Conservation (phyloP, 2,888 invertebrate genomes). For the Drosophila peninsularis region DNA sequence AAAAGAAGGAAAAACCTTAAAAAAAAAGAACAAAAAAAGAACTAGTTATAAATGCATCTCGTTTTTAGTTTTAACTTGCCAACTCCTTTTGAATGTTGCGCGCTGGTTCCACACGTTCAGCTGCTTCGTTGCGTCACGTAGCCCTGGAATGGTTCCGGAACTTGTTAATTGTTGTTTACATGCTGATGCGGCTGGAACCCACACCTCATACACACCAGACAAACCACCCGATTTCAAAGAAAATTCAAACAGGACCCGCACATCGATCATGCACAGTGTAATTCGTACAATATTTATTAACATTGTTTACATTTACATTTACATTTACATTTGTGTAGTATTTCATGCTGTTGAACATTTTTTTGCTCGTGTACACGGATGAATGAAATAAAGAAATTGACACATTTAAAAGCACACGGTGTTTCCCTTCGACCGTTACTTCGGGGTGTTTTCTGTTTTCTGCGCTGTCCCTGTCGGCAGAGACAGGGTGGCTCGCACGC, state of each 20-base stretch:
- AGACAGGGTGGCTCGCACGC: slow-evolving; percentile 24
- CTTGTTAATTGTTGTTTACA: slow-evolving; percentile 72
- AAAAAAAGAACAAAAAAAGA: slow-evolving; percentile 9
- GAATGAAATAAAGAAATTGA: slow-evolving; percentile 75
- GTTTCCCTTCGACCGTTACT: slow-evolving; percentile 20
- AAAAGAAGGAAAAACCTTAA: not conserved
- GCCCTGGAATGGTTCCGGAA: slow-evolving; percentile 68
- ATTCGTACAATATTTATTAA: slow-evolving; percentile 74
- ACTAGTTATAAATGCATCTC: slow-evolving; percentile 60
- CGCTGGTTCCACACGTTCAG: slow-evolving; percentile 39
- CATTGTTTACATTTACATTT: slow-evolving; percentile 62
- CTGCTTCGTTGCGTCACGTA: slow-evolving; percentile 37
- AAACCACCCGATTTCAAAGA: slow-evolving; percentile 27
- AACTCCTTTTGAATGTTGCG: slow-evolving; percentile 63
- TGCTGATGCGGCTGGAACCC: slow-evolving; percentile 61
- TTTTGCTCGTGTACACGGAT: slow-evolving; percentile 64
- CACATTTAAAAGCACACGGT: slow-evolving; percentile 54
- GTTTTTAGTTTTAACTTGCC: slow-evolving; percentile 82
- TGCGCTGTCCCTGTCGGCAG: too few species aligned
- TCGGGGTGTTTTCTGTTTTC: slow-evolving; percentile 1
- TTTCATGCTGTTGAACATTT: slow-evolving; percentile 67
- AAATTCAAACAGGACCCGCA: slow-evolving; percentile 23
- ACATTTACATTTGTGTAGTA: slow-evolving; percentile 56
- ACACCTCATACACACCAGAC: slow-evolving; percentile 47
- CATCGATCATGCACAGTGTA: slow-evolving; percentile 42